Evolutionary conservation across 2,113 vertebrate species (phyloP).

Genomic region (Labeo rohita): DNA sequence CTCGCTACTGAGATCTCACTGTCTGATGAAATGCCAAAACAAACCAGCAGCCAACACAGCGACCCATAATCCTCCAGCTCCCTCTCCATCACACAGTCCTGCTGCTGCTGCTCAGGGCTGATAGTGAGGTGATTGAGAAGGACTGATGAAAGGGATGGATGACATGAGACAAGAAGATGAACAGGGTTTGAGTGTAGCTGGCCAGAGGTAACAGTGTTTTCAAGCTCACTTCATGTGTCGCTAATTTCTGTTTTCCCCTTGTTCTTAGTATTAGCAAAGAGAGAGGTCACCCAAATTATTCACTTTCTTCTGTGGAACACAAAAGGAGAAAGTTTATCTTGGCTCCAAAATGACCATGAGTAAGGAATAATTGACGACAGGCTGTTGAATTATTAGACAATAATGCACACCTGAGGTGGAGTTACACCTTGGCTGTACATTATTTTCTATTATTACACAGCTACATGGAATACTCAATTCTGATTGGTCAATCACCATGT

Average conservation of each 20-base stretch:
- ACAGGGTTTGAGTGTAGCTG: conserved; percentile 49
- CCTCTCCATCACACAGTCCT: conserved; percentile 22
- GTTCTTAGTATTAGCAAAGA: not conserved
- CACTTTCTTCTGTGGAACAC: not conserved
- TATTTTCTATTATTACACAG: too few relatives aligned
- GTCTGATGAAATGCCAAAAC: conserved; percentile 40
- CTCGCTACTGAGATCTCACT: conserved; percentile 13
- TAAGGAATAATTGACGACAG: too few relatives aligned
- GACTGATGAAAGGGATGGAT: conserved; percentile 18
- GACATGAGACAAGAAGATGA: conserved; percentile 51
- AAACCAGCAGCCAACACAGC: conserved; percentile 38
- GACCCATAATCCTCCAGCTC: conserved; percentile 22
- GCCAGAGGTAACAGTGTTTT: conserved; percentile 61
- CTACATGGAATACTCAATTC: too few relatives aligned
- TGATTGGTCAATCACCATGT: too few relatives aligned
- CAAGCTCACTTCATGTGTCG: not conserved
- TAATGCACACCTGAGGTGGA: too few relatives aligned
- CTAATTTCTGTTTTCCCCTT: not conserved
- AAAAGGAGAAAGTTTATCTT: not conserved
- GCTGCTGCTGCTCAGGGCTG: not conserved
- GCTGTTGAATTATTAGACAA: too few relatives aligned
- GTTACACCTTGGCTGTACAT: too few relatives aligned
- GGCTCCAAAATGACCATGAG: not conserved
- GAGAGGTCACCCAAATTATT: not conserved
- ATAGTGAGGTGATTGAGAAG: conserved; percentile 24